Conservation (phyloP, 2,113 vertebrate species). For the Leucosticte australis region DNA sequence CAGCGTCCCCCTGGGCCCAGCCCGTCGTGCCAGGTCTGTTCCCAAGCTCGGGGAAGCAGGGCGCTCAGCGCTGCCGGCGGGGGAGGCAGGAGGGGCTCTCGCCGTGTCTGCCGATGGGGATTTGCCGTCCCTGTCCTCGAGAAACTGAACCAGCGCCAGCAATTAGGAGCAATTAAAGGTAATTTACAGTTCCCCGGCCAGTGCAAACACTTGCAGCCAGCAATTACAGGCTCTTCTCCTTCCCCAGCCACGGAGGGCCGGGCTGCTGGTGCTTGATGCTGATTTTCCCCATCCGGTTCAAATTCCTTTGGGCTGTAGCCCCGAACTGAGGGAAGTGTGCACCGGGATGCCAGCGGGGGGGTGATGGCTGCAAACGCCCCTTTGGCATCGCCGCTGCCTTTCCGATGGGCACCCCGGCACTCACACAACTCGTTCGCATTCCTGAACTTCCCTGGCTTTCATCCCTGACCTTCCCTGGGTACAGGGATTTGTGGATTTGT, state of each 20-base stretch:
- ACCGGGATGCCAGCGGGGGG: rapidly evolving
- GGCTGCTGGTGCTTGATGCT: background rate
- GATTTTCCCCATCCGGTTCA: background rate
- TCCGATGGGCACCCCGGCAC: background rate
- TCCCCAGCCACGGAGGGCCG: background rate
- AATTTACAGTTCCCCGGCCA: slow-evolving; percentile 40
- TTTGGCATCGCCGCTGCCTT: background rate
- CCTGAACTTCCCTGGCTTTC: background rate
- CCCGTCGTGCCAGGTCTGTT: background rate
- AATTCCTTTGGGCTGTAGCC: background rate
- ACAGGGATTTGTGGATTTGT: background rate
- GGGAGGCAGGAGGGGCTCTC: background rate
- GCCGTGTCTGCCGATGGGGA: background rate
- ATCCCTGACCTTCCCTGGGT: background rate
- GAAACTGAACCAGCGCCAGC: slow-evolving; percentile 39
- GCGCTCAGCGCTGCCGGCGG: background rate
- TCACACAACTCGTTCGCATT: background rate
- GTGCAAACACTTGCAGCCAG: slow-evolving; percentile 35
- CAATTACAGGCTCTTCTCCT: slow-evolving; percentile 2
- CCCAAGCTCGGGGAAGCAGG: background rate
- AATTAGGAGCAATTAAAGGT: slow-evolving; percentile 55
- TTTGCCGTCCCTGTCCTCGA: background rate
- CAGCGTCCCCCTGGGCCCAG: background rate
- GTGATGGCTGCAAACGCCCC: background rate
- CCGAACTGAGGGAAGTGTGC: rapidly evolving